Percentiles rank a stretch among this genome's conserved stretches.
These are phyloP conservation scores for Cephus pygmeus DNA, from an alignment of 2,888 invertebrate genomes.

Conservation along the genomic window DNA sequence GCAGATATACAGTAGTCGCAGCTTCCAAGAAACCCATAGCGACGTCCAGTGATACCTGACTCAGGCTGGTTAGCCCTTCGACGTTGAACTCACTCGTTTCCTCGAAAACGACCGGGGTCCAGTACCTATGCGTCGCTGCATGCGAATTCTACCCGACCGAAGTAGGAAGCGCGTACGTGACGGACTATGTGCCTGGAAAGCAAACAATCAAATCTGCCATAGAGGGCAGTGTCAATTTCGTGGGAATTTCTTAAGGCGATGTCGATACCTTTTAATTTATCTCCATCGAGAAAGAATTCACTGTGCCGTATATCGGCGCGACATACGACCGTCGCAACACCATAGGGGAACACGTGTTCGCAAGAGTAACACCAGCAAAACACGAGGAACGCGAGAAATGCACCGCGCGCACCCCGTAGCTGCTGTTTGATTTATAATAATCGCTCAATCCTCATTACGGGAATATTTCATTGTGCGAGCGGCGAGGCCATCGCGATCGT, in stretches of 20 bases:
- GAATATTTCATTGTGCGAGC: conserved; percentile 46
- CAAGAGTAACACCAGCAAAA: conserved; percentile 60
- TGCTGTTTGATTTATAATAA: conserved; percentile 61
- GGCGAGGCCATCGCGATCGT: conserved; percentile 14
- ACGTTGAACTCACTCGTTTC: not conserved
- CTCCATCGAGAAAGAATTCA: not conserved
- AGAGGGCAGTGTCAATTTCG: not conserved
- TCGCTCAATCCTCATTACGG: conserved; percentile 61
- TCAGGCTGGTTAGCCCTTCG: not conserved
- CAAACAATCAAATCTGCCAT: not conserved
- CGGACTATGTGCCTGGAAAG: not conserved
- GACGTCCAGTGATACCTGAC: not conserved
- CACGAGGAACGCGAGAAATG: conserved; percentile 59
- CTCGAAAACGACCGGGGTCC: not conserved
- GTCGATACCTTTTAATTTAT: not conserved
- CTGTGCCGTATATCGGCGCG: not conserved
- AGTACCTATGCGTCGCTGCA: not conserved
- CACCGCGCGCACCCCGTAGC: conserved; percentile 36
- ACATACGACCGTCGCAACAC: not conserved
- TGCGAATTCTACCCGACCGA: not conserved
- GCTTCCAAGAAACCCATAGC: not conserved
- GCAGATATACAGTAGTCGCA: not conserved
- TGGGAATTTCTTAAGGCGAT: not conserved
- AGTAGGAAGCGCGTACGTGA: not conserved
- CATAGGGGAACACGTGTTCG: conserved; percentile 49